Evolutionary conservation across 2,797 vertebrate genomes (phyloP), one percentile per base, ranked within the genome.

Genomic region (Rhynchonycteris naso): DNA sequence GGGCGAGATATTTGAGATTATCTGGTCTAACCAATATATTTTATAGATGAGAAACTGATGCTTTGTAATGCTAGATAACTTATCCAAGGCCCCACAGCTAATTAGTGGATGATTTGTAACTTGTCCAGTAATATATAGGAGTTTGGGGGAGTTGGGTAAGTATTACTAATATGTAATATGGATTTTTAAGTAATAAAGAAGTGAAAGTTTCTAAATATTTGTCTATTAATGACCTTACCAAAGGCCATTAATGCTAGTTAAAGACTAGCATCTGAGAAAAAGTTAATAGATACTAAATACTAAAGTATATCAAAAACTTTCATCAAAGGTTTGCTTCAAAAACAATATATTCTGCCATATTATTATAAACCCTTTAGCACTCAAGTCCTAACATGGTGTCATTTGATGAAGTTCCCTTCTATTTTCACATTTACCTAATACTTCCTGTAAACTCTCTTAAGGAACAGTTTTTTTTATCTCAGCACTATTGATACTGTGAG

Each of bases 161-260:
- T 90, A 84, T 88, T 52, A 54, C 84, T 83, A 75, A 85, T 65
- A 52, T 50, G 18, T 81, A 83, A 43, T 66, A 5, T 88, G 21
- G 24, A 69, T 54, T 93, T 88, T 92, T 61, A 81, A 89, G 18
- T 86, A 88, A 80, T 47, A 72, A 93, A 68, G 66, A 93, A 91
- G 63, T 66, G 38, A 90, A 52, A 43, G 24, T 90, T 91, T 86
- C 81, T 84, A 79, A 76, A 69, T 87, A 87, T 86, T 87, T 95
- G 18, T 86, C 54, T 90, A 8, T 78, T 91, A 43, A 8, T 81
- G 35, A n/a, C 13, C 59, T 96, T 76, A 50, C 43, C 38, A 66
- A 88, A 35, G n/a, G n/a, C n/a, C n/a, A n/a, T n/a, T n/a, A n/a
- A n/a, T n/a, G n/a, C 33, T 59, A n/a, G 78, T 33, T 63, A 83